Percentiles rank a stretch among this genome's conserved stretches.
Evolutionary conservation across 2,888 invertebrate species (phyloP).

Genomic region (Tiliacea citrago): DNA sequence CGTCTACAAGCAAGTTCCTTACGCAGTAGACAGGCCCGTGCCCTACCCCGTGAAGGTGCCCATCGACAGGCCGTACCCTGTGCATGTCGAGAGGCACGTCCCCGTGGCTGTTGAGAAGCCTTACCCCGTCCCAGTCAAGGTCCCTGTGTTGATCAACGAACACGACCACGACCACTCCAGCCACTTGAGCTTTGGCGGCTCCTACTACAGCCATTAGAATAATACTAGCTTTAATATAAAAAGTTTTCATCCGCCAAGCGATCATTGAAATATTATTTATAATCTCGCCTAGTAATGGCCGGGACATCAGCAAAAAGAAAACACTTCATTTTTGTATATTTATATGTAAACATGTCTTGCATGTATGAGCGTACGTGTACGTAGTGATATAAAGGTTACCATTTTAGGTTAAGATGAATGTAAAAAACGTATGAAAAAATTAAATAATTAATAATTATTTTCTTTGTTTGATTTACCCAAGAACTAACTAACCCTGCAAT

Average conservation of each 20-base stretch:
- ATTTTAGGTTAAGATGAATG: conserved; percentile 86
- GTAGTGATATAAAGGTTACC: conserved; percentile 89
- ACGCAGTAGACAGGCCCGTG: conserved; percentile 91
- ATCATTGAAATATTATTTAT: conserved; percentile 80
- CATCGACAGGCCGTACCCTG: conserved; percentile 92
- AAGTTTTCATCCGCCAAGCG: conserved; percentile 75
- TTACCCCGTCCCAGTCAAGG: conserved; percentile 90
- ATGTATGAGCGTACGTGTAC: conserved; percentile 86
- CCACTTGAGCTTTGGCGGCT: conserved; percentile 74
- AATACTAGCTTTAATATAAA: conserved; percentile 76
- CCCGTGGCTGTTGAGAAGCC: conserved; percentile 90
- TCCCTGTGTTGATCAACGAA: conserved; percentile 81
- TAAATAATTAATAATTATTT: conserved; percentile 73
- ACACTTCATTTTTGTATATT: conserved; percentile 84
- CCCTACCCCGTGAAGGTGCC: conserved; percentile 92
- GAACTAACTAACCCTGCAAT: neutral
- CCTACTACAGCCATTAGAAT: conserved; percentile 85
- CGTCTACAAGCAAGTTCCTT: conserved; percentile 92
- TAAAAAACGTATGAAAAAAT: conserved; percentile 85
- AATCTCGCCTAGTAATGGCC: conserved; percentile 84
- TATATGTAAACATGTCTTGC: conserved; percentile 86
- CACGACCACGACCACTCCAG: conserved; percentile 69
- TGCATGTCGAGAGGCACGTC: conserved; percentile 87
- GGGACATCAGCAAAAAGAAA: conserved; percentile 84
- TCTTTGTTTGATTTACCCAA: conserved; percentile 70